Base-by-base conservation (phyloP, 2,888 invertebrate genomes). In the Cheilosia grossa region DNA sequence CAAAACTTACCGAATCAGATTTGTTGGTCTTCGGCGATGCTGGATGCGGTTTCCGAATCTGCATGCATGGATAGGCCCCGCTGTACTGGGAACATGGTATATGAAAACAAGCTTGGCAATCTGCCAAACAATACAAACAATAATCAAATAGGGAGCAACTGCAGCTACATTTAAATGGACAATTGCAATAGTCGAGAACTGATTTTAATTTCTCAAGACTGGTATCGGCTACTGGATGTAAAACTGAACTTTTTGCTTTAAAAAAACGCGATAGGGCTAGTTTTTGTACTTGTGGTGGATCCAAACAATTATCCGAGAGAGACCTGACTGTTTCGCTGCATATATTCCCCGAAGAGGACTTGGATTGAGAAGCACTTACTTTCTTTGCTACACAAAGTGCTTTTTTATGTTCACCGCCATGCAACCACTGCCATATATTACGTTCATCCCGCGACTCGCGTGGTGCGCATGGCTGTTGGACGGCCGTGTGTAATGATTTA, bases 51-150 rank as follows among this genome's bases (percentile, higher is more conserved):
- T 73, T 85, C 9, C 66, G 63, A 33, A 64, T 75, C 19, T 78
- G 85, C 47, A 70, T 77, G 47, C 88, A 88, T n/a, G 58, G 75
- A 54, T 86, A 75, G 21, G 74, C 21, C 30, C 75, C 70, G 54
- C 83, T 83, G 67, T 72, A 87, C 58, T 82, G 64, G 37, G 88
- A 83, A 44, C 88, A 88, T 3, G 87, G 80, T 47, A 87, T 49
- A 72, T 88, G 88, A 81, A 87, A 88, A 64, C 87, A 88, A 19
- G 87, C 61, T 54, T 87, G 81, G 72, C 88, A 88, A 88, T 88
- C 88, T 87, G 85, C 54, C 66, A 69, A 77, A 74, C 49, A 82
- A 78, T 83, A 85, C 66, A 88, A 87, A 70, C 69, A 77, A 78
- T 67, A 69, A 54, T 81, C 51, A 78, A 63, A 78, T 74, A 70